These are phyloP conservation scores for Nomada goodeniana DNA, from an alignment of 2,888 invertebrate species.

Conservation along the genomic window DNA sequence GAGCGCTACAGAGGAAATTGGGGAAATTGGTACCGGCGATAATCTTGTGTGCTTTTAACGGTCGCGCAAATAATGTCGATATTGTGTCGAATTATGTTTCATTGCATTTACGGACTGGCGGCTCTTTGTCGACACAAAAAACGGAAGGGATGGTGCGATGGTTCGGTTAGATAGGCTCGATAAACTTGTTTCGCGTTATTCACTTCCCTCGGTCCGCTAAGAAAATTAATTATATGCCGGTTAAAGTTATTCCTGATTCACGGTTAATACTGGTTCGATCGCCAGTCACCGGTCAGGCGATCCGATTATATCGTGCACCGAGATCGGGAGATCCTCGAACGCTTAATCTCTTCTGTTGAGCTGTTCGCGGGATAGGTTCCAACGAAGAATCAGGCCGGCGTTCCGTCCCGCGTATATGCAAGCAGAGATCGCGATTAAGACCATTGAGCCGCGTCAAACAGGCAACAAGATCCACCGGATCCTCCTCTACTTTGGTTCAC, in stretches of 20 bases:
- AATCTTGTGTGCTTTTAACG: neutral
- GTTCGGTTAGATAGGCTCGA: neutral
- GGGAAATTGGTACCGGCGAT: neutral
- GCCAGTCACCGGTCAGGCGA: constrained; percentile 71
- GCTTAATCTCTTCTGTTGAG: constrained; percentile 54
- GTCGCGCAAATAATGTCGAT: no score
- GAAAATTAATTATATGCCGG: constrained; percentile 7
- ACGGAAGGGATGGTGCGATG: no score
- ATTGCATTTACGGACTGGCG: no score
- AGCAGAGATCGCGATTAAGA: constrained; percentile 43
- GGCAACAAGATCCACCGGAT: neutral
- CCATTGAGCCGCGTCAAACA: constrained; percentile 30
- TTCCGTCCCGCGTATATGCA: constrained; percentile 15
- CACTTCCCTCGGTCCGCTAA: neutral
- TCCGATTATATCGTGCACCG: constrained; percentile 76
- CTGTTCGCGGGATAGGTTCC: constrained; percentile 32
- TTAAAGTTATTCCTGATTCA: constrained; percentile 26
- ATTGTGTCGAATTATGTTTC: no score
- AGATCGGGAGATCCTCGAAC: constrained; percentile 54
- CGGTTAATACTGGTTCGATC: constrained; percentile 22
- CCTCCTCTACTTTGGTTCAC: neutral
- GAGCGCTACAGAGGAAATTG: no score
- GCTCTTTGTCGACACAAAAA: no score
- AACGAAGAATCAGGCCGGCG: constrained; percentile 18
- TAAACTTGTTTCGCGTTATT: neutral